Base-by-base conservation (phyloP, 2,797 vertebrate species). In the Hafferia zeledoni region DNA sequence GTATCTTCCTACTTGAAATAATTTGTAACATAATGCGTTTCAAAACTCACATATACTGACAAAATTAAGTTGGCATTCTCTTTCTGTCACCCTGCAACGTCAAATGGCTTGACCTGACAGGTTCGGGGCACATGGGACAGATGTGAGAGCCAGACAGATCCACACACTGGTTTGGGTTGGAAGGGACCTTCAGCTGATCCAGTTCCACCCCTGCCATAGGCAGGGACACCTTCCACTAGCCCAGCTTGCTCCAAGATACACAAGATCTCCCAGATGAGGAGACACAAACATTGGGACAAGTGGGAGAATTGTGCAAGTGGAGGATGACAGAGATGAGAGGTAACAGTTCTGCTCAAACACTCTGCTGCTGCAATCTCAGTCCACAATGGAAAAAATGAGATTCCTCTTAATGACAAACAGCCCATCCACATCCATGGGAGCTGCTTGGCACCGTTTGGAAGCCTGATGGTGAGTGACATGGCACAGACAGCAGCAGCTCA, bases 51-150 rank as follows among this genome's bases (percentile, higher is more conserved):
- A 2, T 0, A 5, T 3, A 10, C 15, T 7, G 25, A 11, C 65
- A 37, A 3, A 2, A 20, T 2, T 10, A 17, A 46, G 2, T 1
- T n/a, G 46, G 17, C 20, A 14, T 31, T 56, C 15, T 53, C 18
- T 23, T 69, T 8, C 0, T 2, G 20, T 11, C 14, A 9, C 33
- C 35, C 24, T 69, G 60, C 56, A 30, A 0, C 8, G 59, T 31
- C 67, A 14, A 6, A 11, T 37, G 7, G 11, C 53, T 22, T 10
- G 22, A 13, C 69, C 44, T 11, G 57, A 9, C 30, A 33, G 52
- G 14, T 3, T 5, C 0, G 5, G 50, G 6, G 2, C 7, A 5
- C 1, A 0, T 0, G 18, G 74, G 65, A 10, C 28, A 30, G 75
- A 33, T 5, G 23, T 5, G 64, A 59, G 31, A 64, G n/a, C 18